These are phyloP conservation scores for Xiphophorus hellerii DNA, from an alignment of 2,113 vertebrate species.

Conservation along the genomic window DNA sequence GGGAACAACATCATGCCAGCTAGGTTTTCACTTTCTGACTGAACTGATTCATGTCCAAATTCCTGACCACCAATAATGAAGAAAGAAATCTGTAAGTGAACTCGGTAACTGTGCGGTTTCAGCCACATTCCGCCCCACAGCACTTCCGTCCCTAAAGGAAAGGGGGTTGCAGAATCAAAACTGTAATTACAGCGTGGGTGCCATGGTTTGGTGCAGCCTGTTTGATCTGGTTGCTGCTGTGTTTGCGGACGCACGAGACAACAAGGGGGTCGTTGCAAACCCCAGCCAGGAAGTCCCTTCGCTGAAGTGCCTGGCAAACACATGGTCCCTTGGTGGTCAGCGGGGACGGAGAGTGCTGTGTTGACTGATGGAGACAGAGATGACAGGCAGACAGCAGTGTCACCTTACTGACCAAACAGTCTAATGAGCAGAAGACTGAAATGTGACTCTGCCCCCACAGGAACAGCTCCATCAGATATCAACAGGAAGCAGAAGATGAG, in stretches of 20 bases:
- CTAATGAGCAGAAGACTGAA: constrained; percentile 27
- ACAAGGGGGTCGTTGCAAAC: constrained; percentile 58
- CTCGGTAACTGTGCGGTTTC: constrained; percentile 34
- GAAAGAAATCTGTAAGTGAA: constrained; percentile 17
- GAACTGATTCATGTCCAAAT: not conserved
- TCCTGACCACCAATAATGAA: constrained; percentile 6
- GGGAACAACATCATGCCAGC: too few relatives aligned
- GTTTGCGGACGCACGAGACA: constrained; percentile 56
- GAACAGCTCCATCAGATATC: constrained; percentile 52
- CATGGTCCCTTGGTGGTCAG: constrained; percentile 26
- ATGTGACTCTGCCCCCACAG: constrained; percentile 25
- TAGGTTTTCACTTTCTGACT: not conserved
- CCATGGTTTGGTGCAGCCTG: constrained; percentile 37
- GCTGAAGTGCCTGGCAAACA: constrained; percentile 58
- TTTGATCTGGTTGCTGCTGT: constrained; percentile 58
- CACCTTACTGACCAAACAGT: constrained; percentile 66
- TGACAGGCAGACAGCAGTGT: constrained; percentile 37
- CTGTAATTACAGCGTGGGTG: constrained; percentile 54
- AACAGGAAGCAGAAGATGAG: constrained; percentile 28
- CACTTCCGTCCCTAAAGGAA: constrained; percentile 41
- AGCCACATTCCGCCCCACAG: constrained; percentile 19
- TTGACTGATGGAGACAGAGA: constrained; percentile 44
- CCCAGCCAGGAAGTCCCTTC: constrained; percentile 47
- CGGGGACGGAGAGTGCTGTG: constrained; percentile 17
- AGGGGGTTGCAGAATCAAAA: constrained; percentile 28